Percentiles rank a stretch among this genome's conserved stretches.
phyloP scores from a whole-genome alignment of 2,888 invertebrate species.

The Andrena marginata region DNA sequence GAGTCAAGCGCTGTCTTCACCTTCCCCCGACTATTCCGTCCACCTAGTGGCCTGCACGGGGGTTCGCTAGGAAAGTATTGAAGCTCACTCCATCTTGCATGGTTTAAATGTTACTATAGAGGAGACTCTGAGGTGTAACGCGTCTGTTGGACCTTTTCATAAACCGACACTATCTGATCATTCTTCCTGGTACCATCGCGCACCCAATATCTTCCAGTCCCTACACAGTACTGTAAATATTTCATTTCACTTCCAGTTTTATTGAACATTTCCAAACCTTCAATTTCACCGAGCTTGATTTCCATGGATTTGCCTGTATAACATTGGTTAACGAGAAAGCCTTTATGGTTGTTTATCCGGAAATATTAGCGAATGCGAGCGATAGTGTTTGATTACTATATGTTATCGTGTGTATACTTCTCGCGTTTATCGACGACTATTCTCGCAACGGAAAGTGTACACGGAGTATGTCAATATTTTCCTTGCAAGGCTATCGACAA shows the following conservation, averaged over 20 bases:
- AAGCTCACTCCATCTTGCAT: no score
- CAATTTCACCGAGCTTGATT: no score
- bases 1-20: no score
- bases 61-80: no score
- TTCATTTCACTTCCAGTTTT: background rate
- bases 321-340: background rate
- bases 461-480: slow-evolving; percentile 10
- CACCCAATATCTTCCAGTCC: background rate
- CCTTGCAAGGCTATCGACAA: slow-evolving; percentile 15
- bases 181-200: no score
- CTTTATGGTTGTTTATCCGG: background rate
- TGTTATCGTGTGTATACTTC: background rate
- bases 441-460: background rate
- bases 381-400: background rate
- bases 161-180: no score
- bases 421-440: background rate
- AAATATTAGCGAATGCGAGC: background rate
- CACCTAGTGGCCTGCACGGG: no score
- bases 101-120: no score
- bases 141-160: no score
- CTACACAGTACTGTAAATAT: background rate
- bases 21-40: no score
- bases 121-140: no score
- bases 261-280: background rate
- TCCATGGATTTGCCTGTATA: background rate